A percentile compares a stretch with the other conserved stretches of the same genome.
These are phyloP conservation scores for Halcyon leucocephala DNA, from an alignment of 2,797 vertebrate species.

Conservation along the genomic window DNA sequence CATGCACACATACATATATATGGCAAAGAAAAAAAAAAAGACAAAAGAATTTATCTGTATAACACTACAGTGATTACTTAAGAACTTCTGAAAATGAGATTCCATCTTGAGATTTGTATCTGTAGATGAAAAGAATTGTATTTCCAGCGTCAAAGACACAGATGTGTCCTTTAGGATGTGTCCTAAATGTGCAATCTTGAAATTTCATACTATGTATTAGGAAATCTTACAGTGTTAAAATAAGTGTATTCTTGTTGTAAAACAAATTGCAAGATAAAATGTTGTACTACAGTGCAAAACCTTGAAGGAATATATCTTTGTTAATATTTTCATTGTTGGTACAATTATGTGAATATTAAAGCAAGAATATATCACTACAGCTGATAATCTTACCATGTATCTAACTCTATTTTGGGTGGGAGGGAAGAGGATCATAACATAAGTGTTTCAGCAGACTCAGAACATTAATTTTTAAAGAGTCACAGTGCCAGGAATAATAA, in stretches of 20 bases:
- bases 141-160: not conserved
- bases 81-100: not conserved
- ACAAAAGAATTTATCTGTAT: not conserved
- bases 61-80: not conserved
- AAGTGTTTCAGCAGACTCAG: not conserved
- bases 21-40: not conserved
- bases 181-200: not conserved
- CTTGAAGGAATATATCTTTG: not conserved
- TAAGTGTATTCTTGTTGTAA: not conserved
- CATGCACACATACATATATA: not conserved
- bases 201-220: not conserved
- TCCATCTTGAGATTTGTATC: not conserved
- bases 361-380: not conserved
- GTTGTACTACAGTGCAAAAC: not conserved
- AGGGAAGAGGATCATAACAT: not conserved
- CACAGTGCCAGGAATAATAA: not conserved
- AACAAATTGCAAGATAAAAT: not conserved
- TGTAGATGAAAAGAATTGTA: not conserved
- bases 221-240: not conserved
- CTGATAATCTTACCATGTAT: not conserved
- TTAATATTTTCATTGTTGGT: not conserved
- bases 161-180: not conserved
- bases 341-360: not conserved
- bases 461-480: not conserved
- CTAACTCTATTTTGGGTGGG: not conserved